These are phyloP conservation scores for Synergus itoensis DNA, from an alignment of 2,888 invertebrate species.

Conservation along the genomic window DNA sequence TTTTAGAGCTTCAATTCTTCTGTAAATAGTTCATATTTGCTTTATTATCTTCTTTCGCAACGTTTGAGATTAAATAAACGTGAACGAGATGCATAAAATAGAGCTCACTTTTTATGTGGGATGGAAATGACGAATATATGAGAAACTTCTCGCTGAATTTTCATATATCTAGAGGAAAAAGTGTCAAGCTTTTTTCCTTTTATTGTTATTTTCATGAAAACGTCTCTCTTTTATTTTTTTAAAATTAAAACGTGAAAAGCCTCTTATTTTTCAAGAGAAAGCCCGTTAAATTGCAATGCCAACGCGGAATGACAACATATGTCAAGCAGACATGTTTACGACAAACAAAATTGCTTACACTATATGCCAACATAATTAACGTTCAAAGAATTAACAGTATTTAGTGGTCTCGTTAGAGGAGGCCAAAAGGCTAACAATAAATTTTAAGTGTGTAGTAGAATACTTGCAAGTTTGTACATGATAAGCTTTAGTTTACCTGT, in stretches of 20 bases:
- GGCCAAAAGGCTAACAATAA: not conserved
- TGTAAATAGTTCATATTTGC: too few species aligned
- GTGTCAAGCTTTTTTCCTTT: not conserved
- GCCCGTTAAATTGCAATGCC: not conserved
- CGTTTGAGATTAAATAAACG: too few species aligned
- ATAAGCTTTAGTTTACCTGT: constrained; percentile 80
- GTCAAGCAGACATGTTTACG: not conserved
- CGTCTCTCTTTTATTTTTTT: too few species aligned
- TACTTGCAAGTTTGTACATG: not conserved
- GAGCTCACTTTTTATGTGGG: too few species aligned
- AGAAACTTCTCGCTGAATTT: too few species aligned
- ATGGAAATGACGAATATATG: too few species aligned
- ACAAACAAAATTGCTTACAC: not conserved
- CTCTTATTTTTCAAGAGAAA: not conserved
- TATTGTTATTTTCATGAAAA: not conserved
- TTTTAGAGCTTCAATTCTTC: too few species aligned
- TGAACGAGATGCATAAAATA: too few species aligned
- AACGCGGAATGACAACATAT: not conserved
- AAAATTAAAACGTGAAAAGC: too few species aligned
- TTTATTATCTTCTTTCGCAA: too few species aligned
- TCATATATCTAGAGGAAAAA: too few species aligned
- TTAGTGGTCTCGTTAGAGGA: constrained; percentile 1
- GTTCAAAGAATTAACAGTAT: not conserved
- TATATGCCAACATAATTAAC: not conserved
- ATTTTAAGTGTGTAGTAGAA: not conserved